Base-by-base conservation (phyloP, 2,888 invertebrate genomes). In the Octonoba sinensis region DNA sequence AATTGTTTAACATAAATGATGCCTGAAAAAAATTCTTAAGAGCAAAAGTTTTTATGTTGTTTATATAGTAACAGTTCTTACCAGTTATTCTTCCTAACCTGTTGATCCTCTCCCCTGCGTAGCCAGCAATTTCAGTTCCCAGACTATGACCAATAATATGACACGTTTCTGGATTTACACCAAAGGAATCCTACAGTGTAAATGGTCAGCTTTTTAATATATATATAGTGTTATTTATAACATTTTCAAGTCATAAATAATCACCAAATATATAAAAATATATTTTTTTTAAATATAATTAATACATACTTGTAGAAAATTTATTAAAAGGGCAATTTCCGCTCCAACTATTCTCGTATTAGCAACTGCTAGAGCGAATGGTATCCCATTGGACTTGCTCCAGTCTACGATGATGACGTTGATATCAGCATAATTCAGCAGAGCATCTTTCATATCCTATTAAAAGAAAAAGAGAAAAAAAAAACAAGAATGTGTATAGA, bases 111-210 rank as follows among this genome's bases (percentile, higher is more conserved):
- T 86, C 85, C 4, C 89, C 89, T 11, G 87, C 87, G 82, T 88
- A 88, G 1, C 88, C 88, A 64, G 88, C 87, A 13, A 88, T 84
- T 82, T 89, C 89, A 4, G 88, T 87, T 0, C 89, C 89, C 8
- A 89, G 86, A 83, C 89, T 89, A 86, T 89, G 89, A 0, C 89
- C 89, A 70, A 88, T 87, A 24, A 89, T 83, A 84, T 88, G 89
- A 22, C 59, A 65, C 1, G 71, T 51, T 27, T 76, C 60, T 2
- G 73, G 74, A 2, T 54, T n/a, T 1, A 83, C 77, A 24, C 77
- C 77, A 49, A 73, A 77, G 2, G 66, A 57, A 49, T 82, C 77
- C 82, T 81, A 16, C 15, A 12, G 27, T 3, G 36, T 64, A 24
- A 44, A 64, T n/a, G n/a, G n/a, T n/a, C n/a, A 20, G 36, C 36